Percentiles rank a stretch among this genome's conserved stretches.
Conservation (phyloP, 2,888 invertebrate genomes). For the Eupithecia vulgata region DNA sequence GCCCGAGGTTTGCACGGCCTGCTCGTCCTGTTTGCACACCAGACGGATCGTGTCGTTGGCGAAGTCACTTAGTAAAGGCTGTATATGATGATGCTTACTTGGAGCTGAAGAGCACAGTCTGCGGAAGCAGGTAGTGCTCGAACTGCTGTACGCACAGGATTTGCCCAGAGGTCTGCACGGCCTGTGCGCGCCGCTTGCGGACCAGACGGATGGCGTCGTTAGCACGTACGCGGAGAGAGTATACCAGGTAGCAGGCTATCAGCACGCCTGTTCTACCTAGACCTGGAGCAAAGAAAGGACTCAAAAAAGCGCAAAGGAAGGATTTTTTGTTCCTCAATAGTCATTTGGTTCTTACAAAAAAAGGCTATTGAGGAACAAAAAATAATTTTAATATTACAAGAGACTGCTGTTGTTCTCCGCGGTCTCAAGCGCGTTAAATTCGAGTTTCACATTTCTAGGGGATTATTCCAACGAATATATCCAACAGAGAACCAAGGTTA, state of each 20-base stretch:
- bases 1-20: conserved; percentile 92
- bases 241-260: conserved; percentile 93
- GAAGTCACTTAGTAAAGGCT: not conserved
- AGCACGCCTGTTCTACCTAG: conserved; percentile 93
- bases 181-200: conserved; percentile 88
- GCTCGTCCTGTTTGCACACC: conserved; percentile 89
- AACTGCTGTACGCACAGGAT: conserved; percentile 92
- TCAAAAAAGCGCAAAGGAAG: no score
- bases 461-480: no score
- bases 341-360: no score
- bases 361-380: no score
- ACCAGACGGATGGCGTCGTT: conserved; percentile 92
- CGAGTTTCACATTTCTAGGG: no score
- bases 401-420: no score
- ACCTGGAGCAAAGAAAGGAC: conserved; percentile 70
- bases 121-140: conserved; percentile 90
- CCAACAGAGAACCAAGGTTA: no score
- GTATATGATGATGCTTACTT: conserved; percentile 74
- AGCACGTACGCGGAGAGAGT: conserved; percentile 89
- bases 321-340: no score
- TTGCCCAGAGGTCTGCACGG: conserved; percentile 93
- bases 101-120: conserved; percentile 88
- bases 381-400: no score
- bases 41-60: conserved; percentile 92
- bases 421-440: no score